These are phyloP conservation scores for Lordiphosa clarofinis DNA, from an alignment of 1,140 invertebrate genomes.

Conservation along the genomic window DNA sequence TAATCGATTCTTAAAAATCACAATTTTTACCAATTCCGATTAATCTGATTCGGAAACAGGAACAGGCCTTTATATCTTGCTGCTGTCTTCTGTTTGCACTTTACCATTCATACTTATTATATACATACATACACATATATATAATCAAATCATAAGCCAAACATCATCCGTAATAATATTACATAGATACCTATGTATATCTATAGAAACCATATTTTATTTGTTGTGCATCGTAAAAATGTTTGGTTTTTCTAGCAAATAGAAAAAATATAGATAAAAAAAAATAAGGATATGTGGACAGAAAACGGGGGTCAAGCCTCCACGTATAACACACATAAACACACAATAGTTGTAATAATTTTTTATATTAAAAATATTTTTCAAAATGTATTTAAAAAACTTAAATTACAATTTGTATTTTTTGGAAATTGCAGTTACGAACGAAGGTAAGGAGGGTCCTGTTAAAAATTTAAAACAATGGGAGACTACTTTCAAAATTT, in stretches of 20 bases:
- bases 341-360: conserved; percentile 62
- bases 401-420: no score
- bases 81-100: no score
- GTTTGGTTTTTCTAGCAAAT: conserved; percentile 53
- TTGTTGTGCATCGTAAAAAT: conserved; percentile 41
- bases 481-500: no score
- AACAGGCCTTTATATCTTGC: no score
- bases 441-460: no score
- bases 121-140: conserved; percentile 21
- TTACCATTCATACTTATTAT: conserved; percentile 32
- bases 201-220: conserved; percentile 46
- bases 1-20: no score
- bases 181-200: conserved; percentile 31
- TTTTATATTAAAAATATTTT: conserved; percentile 77
- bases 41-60: no score
- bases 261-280: conserved; percentile 21
- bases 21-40: no score
- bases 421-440: no score
- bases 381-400: conserved; percentile 64
- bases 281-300: conserved; percentile 19
- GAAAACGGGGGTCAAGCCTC: conserved; percentile 9
- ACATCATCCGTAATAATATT: conserved; percentile 44
- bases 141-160: conserved; percentile 22
- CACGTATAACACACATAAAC: conserved; percentile 40
- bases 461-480: no score